Conservation (phyloP, 1,140 invertebrate species). For the Monochamus saltuarius region DNA sequence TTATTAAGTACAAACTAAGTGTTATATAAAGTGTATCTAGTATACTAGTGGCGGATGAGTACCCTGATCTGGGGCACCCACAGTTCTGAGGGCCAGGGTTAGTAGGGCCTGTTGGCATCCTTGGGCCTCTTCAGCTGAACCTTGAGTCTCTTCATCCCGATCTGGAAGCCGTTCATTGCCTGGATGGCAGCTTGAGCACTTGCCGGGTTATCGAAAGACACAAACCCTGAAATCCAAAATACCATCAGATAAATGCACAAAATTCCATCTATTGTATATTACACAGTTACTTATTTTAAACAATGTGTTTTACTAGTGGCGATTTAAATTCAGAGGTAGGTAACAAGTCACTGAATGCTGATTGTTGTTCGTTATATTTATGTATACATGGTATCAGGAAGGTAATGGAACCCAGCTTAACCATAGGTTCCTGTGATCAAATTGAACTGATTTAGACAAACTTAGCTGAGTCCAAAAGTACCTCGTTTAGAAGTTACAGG, state of each 20-base stretch:
- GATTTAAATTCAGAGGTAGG: too few species aligned
- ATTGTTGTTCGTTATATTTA: too few species aligned
- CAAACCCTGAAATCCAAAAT: slow-evolving; percentile 79
- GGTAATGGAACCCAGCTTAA: too few species aligned
- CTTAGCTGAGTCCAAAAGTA: too few species aligned
- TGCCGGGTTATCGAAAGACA: slow-evolving; percentile 97
- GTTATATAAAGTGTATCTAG: slow-evolving; percentile 25
- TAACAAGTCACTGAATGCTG: too few species aligned
- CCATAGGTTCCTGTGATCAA: too few species aligned
- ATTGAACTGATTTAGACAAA: too few species aligned
- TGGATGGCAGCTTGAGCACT: slow-evolving; percentile 98
- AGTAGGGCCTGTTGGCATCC: slow-evolving; percentile 96
- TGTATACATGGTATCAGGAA: too few species aligned
- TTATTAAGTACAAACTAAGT: slow-evolving; percentile 19
- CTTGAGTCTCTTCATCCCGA: slow-evolving; percentile 98
- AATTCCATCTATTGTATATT: too few species aligned
- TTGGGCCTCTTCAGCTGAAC: slow-evolving; percentile 99
- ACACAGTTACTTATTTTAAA: too few species aligned
- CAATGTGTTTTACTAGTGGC: too few species aligned
- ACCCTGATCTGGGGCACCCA: slow-evolving; percentile 20
- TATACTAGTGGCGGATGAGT: slow-evolving; percentile 45
- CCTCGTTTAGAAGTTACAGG: too few species aligned
- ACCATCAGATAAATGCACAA: neutral
- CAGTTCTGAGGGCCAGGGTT: slow-evolving; percentile 59
- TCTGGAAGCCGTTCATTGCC: slow-evolving; percentile 99